Conservation (phyloP, 2,797 vertebrate species). For the Hozukius guyotensis region DNA sequence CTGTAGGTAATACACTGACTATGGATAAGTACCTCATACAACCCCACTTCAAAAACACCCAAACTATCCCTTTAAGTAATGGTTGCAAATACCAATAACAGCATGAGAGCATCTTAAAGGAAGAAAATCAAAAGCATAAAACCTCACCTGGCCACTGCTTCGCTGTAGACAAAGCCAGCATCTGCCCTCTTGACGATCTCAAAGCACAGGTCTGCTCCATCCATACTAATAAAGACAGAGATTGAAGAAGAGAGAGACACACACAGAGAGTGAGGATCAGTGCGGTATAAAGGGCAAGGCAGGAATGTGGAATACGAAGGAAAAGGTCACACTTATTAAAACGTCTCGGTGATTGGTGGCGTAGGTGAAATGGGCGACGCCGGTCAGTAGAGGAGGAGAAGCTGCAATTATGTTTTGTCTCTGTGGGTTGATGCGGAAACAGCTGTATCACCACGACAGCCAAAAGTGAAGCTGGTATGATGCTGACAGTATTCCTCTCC, state of each 20-base stretch:
- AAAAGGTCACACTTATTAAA: slow-evolving; percentile 63
- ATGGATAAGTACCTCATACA: too few relatives aligned
- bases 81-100: neutral
- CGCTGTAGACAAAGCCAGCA: slow-evolving; percentile 98
- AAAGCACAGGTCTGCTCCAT: slow-evolving; percentile 96
- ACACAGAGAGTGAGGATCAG: slow-evolving; percentile 16
- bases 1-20: too few relatives aligned
- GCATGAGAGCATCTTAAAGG: neutral
- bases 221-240: slow-evolving; percentile 83
- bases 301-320: neutral
- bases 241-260: neutral
- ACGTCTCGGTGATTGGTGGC: slow-evolving; percentile 18
- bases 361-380: slow-evolving; percentile 1
- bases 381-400: neutral
- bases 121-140: slow-evolving; percentile 39
- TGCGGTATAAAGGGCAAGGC: slow-evolving; percentile 32
- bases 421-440: neutral
- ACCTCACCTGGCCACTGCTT: slow-evolving; percentile 97
- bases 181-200: slow-evolving; percentile 98
- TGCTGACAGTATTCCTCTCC: neutral
- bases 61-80: neutral
- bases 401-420: slow-evolving; percentile 13
- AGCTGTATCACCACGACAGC: neutral
- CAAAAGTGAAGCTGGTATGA: neutral
- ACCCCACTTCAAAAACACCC: neutral